phyloP scores from a whole-genome alignment of 2,797 vertebrate species.

The Luscinia luscinia region DNA sequence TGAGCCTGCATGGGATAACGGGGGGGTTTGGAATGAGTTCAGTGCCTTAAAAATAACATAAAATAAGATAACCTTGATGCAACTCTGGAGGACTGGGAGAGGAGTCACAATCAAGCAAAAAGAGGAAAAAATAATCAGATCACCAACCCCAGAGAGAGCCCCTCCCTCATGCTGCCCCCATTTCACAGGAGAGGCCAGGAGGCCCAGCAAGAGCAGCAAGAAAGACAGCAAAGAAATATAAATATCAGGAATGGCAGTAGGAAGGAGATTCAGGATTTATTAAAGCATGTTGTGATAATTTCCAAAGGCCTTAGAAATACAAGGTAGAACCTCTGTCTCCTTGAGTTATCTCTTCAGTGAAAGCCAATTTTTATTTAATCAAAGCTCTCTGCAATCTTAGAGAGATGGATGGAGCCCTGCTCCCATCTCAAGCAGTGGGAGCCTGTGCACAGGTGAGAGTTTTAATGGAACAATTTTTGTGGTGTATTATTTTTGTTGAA shows the following conservation, averaged over 20 bases:
- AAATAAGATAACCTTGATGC: background rate
- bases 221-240: conserved; percentile 21
- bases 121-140: background rate
- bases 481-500: background rate
- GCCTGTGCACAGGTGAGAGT: conserved; percentile 25
- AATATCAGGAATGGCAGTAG: background rate
- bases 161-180: background rate
- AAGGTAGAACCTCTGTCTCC: background rate
- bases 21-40: conserved; percentile 9
- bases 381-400: background rate
- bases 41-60: conserved; percentile 16
- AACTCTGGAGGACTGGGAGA: background rate
- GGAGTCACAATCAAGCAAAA: background rate
- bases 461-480: conserved; percentile 4
- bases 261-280: conserved; percentile 45
- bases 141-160: background rate
- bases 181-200: background rate
- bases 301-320: background rate
- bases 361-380: background rate
- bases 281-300: conserved; percentile 50
- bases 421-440: background rate
- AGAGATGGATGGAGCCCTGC: background rate
- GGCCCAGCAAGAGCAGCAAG: background rate
- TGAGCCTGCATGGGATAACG: background rate
- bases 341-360: background rate